Conservation (phyloP, 1,140 invertebrate species). For the Chymomyza costata region DNA sequence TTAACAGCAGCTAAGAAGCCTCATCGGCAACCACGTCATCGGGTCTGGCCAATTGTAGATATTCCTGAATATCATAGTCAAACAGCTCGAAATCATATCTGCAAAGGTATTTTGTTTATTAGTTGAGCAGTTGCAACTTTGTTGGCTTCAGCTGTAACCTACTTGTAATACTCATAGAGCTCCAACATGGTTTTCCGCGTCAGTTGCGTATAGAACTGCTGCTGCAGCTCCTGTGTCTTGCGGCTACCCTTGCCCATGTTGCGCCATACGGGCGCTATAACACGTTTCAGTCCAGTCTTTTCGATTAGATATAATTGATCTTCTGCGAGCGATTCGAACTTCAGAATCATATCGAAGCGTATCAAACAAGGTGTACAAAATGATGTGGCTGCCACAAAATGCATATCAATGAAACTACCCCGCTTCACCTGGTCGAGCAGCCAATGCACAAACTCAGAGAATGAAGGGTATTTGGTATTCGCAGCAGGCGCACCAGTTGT, state of each 20-base stretch:
- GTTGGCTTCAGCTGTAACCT: no score
- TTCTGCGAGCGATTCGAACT: constrained; percentile 91
- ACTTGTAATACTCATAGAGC: constrained; percentile 88
- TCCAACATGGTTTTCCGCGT: constrained; percentile 84
- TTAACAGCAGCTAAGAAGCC: constrained; percentile 28
- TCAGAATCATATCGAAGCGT: constrained; percentile 89
- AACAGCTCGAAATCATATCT: constrained; percentile 91
- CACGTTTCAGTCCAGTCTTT: constrained; percentile 83
- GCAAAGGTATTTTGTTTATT: constrained; percentile 54
- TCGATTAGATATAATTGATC: constrained; percentile 90
- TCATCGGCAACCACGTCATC: constrained; percentile 68
- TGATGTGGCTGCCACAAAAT: constrained; percentile 90
- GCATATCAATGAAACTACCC: constrained; percentile 88
- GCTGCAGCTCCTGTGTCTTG: constrained; percentile 82
- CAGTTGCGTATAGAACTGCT: constrained; percentile 85
- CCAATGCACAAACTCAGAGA: constrained; percentile 86
- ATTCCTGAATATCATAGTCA: constrained; percentile 85
- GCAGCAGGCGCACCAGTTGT: constrained; percentile 35
- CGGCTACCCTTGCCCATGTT: constrained; percentile 84
- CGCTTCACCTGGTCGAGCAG: constrained; percentile 81
- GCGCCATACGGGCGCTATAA: constrained; percentile 87
- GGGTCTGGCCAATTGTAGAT: constrained; percentile 80
- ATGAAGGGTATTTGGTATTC: constrained; percentile 81
- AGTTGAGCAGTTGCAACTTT: background rate
- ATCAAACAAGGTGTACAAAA: constrained; percentile 94